Evolutionary conservation across 2,888 invertebrate genomes (phyloP), one percentile per base, ranked within the genome.

Genomic region (Chrysolina oricalcia): DNA sequence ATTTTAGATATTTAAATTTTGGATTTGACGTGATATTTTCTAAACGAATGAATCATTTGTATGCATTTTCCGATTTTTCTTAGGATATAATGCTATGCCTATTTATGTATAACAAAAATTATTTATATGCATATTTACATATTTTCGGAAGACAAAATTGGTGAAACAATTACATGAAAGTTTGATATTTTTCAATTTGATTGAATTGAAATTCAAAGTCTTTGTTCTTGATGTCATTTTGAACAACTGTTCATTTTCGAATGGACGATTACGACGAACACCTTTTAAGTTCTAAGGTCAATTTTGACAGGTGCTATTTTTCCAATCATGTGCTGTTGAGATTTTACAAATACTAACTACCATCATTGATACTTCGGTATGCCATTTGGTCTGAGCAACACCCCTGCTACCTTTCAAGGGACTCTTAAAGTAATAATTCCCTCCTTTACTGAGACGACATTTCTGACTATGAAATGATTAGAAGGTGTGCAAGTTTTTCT

Each of bases 61-160:
- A 53, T 13, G 11, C 4, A 11, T 5, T 53, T 48, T 48, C 17
- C 17, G 48, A 48, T 48, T 48, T 48, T 48, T 17, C 48, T 48
- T 48, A 17, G 9, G 10, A 17, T 48, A 48, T 17, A 48, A 17
- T 9, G 6, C 17, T 48, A 17, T 48, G 3, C 11, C 35, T 19
- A 53, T 21, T 4, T 53, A 17, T 10, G 19, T 23, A 53, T 21
- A 21, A 53, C 21, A 53, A 13, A 53, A 23, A 21, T 53, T 17
- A 53, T 5, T 21, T 53, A 53, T 53, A 21, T 53, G 19, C 53
- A 53, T 53, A 53, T 53, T 53, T 53, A 53, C 53, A 53, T 53
- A 15, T 13, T 43, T 43, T 15, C 15, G 21, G 21, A 53, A 53
- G 53, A 53, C 53, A 53, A 8, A 53, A 53, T 53, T 53, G 53